These are phyloP conservation scores for Trachemys scripta DNA, from an alignment of 2,113 vertebrate genomes.

Conservation along the genomic window DNA sequence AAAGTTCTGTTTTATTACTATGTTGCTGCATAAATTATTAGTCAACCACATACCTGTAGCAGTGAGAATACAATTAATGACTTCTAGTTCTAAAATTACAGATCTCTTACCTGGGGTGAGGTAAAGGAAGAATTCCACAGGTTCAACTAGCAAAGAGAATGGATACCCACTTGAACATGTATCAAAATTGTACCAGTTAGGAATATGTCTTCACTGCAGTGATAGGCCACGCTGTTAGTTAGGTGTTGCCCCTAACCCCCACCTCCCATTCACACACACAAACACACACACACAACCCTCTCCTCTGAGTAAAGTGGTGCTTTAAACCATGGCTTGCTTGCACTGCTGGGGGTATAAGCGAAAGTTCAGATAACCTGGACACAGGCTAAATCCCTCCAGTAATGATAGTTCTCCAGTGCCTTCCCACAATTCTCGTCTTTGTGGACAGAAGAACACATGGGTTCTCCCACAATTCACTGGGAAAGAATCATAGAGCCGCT, in stretches of 20 bases:
- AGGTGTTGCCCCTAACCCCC: background rate
- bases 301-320: background rate
- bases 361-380: background rate
- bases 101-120: background rate
- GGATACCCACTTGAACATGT: background rate
- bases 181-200: background rate
- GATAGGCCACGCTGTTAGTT: background rate
- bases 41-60: background rate
- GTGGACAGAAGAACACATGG: background rate
- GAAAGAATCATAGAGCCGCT: background rate
- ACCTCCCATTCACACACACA: background rate
- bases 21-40: constrained; percentile 22
- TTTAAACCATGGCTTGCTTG: background rate
- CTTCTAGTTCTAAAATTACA: background rate
- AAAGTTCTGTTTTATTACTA: background rate
- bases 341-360: background rate
- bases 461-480: background rate
- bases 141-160: background rate
- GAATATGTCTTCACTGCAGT: background rate
- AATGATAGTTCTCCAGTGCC: constrained; percentile 31
- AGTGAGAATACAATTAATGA: background rate
- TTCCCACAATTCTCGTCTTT: background rate
- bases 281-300: background rate
- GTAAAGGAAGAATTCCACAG: background rate
- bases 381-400: background rate